A percentile compares a stretch with the other conserved stretches of the same genome.
Evolutionary conservation across 2,797 vertebrate genomes (phyloP).

Genomic region (Hyperoplus immaculatus): DNA sequence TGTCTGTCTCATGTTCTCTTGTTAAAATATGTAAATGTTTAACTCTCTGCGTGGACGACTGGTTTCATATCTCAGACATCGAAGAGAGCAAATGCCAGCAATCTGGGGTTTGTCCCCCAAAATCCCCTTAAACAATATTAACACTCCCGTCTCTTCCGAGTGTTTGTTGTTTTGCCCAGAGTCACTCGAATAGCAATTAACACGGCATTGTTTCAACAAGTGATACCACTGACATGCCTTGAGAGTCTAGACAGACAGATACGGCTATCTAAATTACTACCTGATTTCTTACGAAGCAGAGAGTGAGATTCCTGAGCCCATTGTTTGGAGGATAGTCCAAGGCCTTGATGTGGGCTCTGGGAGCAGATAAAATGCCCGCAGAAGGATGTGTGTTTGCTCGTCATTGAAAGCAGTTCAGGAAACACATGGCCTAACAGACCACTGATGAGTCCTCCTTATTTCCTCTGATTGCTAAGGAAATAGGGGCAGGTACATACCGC

Average conservation of each 20-base stretch:
- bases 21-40: constrained; percentile 22
- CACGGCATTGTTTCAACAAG: constrained; percentile 69
- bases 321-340: constrained; percentile 76
- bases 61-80: constrained; percentile 7
- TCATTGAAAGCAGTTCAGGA: constrained; percentile 71
- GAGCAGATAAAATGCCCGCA: constrained; percentile 77
- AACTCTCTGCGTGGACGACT: constrained; percentile 18
- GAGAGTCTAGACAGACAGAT: constrained; percentile 81
- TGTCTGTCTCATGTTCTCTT: neutral
- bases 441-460: constrained; percentile 59
- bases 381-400: constrained; percentile 73
- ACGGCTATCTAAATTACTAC: constrained; percentile 82
- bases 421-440: constrained; percentile 66
- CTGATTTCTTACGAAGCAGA: constrained; percentile 62
- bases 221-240: constrained; percentile 55
- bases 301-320: constrained; percentile 76
- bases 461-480: constrained; percentile 67
- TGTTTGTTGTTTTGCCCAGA: constrained; percentile 54
- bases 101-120: constrained; percentile 36
- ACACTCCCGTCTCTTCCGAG: constrained; percentile 41
- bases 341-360: constrained; percentile 76
- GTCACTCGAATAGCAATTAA: constrained; percentile 61
- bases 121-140: constrained; percentile 53
- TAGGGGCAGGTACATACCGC: constrained; percentile 51
- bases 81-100: constrained; percentile 30